These are phyloP conservation scores for Limnephilus lunatus DNA, from an alignment of 2,888 invertebrate species.

Conservation along the genomic window DNA sequence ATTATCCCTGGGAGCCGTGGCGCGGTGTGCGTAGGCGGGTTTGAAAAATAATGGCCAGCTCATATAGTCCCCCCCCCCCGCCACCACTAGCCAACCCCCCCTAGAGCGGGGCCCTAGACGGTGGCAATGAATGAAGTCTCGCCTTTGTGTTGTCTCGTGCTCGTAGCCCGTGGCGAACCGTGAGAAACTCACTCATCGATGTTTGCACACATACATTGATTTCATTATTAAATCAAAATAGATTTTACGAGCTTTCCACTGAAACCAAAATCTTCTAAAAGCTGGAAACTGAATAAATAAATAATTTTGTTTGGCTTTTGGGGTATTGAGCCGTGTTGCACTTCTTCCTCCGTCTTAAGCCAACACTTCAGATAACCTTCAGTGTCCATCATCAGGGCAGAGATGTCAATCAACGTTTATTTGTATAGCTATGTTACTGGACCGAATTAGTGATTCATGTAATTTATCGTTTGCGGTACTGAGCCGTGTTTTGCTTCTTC, in stretches of 20 bases:
- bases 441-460: neutral
- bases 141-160: constrained; percentile 17
- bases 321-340: too few relatives aligned
- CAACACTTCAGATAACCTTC: too few relatives aligned
- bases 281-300: neutral
- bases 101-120: constrained; percentile 29
- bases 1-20: constrained; percentile 45
- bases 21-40: constrained; percentile 33
- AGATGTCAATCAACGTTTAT: too few relatives aligned
- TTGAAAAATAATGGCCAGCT: constrained; percentile 43
- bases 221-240: neutral
- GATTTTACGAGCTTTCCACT: neutral
- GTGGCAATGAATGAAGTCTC: constrained; percentile 28
- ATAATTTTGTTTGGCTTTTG: too few relatives aligned
- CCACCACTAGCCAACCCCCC: neutral
- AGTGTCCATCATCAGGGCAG: too few relatives aligned
- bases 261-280: neutral
- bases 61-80: constrained; percentile 2
- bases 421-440: too few relatives aligned
- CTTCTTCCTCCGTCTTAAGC: too few relatives aligned
- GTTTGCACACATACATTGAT: neutral
- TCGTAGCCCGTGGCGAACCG: neutral
- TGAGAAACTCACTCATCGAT: neutral
- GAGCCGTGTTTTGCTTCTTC: neutral
- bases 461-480: neutral